Evolutionary conservation across 1,140 invertebrate species (phyloP).

Genomic region (Zaprionus nigranus): DNA sequence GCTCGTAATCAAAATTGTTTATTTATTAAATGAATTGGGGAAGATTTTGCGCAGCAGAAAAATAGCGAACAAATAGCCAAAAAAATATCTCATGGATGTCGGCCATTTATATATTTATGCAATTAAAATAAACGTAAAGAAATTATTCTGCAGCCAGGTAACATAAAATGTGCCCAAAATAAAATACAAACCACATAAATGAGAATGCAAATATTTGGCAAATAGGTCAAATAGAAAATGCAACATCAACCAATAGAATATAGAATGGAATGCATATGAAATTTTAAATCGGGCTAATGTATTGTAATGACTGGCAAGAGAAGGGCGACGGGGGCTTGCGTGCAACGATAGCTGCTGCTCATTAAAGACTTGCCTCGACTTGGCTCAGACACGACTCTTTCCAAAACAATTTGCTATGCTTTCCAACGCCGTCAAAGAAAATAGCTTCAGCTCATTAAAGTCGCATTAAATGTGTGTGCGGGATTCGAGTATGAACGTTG

Average conservation of each 20-base stretch:
- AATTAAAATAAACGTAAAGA: slow-evolving; percentile 70
- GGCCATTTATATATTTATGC: slow-evolving; percentile 47
- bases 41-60: slow-evolving; percentile 53
- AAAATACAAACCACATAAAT: slow-evolving; percentile 35
- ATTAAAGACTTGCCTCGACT: slow-evolving; percentile 20
- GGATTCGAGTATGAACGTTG: neutral
- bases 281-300: neutral
- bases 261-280: neutral
- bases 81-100: slow-evolving; percentile 28
- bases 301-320: neutral
- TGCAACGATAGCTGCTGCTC: slow-evolving; percentile 13
- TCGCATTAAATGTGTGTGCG: slow-evolving; percentile 43
- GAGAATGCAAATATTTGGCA: slow-evolving; percentile 46
- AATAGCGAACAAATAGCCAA: slow-evolving; percentile 2
- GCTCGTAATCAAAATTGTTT: slow-evolving; percentile 63
- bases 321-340: neutral
- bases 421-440: slow-evolving; percentile 26
- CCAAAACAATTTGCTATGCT: slow-evolving; percentile 35
- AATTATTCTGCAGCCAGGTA: slow-evolving; percentile 48
- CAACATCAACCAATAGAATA: neutral
- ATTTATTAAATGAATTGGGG: slow-evolving; percentile 70
- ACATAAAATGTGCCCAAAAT: slow-evolving; percentile 41
- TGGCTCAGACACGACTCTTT: neutral
- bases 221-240: neutral
- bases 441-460: slow-evolving; percentile 52